Evolutionary conservation across 2,797 vertebrate genomes (phyloP), one percentile per base, ranked within the genome.

Genomic region (Microtus obscurus): DNA sequence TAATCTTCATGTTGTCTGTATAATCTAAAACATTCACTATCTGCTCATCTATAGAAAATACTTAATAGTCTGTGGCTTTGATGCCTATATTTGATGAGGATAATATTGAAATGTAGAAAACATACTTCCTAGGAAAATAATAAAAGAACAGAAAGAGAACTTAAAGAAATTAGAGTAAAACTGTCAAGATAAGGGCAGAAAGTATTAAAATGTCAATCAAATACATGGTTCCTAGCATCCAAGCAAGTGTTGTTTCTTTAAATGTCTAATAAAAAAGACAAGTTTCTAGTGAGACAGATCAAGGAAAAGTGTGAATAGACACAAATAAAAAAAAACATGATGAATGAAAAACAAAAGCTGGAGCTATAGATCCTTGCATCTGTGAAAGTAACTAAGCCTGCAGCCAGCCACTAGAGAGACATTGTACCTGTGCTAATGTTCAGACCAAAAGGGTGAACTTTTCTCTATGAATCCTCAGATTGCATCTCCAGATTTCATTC

Each of bases 161-260:
- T 53, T 91, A 63, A 91, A 96, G 40, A 83, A 96, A 76, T 91
- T 86, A 82, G 16, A 89, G 45, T 13, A 45, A 81, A 95, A 67
- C 21, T 86, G 40, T 95, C 82, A 95, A 92, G 56, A 83, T 90
- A 85, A 77, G 21, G 82, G 34, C 59, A 89, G 63, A 94, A 76
- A 93, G 80, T 65, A 97, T 85, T 97, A 97, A 93, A 93, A 87
- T 11, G 81, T 25, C 93, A 91, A 67, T 94, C 63, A 96, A 95
- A 91, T 29, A 80, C 82, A 93, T n/a, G 59, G 56, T 77, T 87
- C 43, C 45, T 83, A 87, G 82, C 65, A 94, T 90, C 69, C 89
- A 95, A 93, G 82, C 53, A 76, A 81, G 90, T 81, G 56, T 56
- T 73, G 17, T 94, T 96, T 92, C 71, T 96, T 88, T 94, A 71